A percentile compares a stretch with the other conserved stretches of the same genome.
These are phyloP conservation scores for Actenoides lindsayi DNA, from an alignment of 2,113 vertebrate species.

Conservation along the genomic window DNA sequence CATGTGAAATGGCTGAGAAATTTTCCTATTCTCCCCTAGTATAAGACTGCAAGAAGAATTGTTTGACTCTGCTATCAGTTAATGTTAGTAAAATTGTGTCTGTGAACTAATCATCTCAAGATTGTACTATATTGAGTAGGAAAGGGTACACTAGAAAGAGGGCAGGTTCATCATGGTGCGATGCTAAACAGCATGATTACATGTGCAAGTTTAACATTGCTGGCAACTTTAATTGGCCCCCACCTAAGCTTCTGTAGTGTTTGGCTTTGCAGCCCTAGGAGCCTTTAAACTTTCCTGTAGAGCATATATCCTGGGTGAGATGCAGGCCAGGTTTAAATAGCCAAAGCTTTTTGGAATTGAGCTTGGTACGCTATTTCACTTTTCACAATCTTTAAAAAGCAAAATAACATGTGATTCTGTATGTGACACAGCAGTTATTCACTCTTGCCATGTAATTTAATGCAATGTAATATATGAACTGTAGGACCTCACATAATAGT, in stretches of 20 bases:
- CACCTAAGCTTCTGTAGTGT: not conserved
- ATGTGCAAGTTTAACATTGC: not conserved
- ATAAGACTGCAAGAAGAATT: not conserved
- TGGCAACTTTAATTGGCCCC: not conserved
- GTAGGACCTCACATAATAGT: conserved; percentile 38
- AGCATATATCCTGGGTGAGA: not conserved
- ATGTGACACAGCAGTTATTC: conserved; percentile 18
- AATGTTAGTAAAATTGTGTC: not conserved
- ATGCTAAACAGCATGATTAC: not conserved
- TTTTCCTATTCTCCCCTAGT: not conserved
- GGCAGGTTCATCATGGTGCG: not conserved
- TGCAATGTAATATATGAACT: not conserved
- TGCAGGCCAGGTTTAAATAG: conserved; percentile 22
- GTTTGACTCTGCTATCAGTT: not conserved
- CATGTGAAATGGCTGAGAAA: not conserved
- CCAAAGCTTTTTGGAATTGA: not conserved
- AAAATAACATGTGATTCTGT: conserved; percentile 17
- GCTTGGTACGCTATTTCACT: conserved; percentile 5
- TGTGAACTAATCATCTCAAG: not conserved
- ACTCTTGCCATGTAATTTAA: conserved; percentile 38
- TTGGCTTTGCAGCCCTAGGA: conserved; percentile 31
- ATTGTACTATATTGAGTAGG: not conserved
- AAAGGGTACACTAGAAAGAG: not conserved
- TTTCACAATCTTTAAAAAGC: conserved; percentile 12
- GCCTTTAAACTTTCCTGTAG: not conserved